Conservation (phyloP, 1,140 invertebrate genomes). For the Thaumatotibia leucotreta region DNA sequence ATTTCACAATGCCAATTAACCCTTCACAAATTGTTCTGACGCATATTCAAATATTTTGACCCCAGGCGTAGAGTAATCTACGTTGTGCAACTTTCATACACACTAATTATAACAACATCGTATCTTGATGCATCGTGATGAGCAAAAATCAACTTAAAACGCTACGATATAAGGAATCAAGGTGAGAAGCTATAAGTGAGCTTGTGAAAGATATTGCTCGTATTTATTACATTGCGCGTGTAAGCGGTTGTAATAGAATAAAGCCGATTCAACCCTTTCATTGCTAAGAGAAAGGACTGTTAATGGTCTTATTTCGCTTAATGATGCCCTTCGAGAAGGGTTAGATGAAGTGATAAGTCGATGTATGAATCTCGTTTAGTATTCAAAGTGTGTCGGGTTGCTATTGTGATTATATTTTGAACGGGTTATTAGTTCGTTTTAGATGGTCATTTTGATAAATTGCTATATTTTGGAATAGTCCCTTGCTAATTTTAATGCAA, state of each 20-base stretch:
- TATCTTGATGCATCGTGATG: neutral
- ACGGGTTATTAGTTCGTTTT: neutral
- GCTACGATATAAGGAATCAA: neutral
- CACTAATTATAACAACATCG: neutral
- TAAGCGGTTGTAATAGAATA: conserved; percentile 72
- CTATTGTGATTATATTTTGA: neutral
- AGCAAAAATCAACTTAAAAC: neutral
- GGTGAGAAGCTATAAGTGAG: neutral
- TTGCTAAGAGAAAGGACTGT: conserved; percentile 71
- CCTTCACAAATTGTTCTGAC: conserved; percentile 66
- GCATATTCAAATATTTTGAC: conserved; percentile 76
- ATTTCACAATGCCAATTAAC: conserved; percentile 56
- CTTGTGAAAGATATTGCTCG: neutral
- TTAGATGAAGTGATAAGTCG: conserved; percentile 72
- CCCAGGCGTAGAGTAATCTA: conserved; percentile 68
- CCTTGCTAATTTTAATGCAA: neutral
- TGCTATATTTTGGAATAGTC: neutral
- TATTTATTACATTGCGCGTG: conserved; percentile 73
- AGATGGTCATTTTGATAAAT: neutral
- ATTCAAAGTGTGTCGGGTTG: neutral
- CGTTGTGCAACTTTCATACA: conserved; percentile 70
- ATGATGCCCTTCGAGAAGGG: conserved; percentile 62
- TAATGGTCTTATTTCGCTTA: conserved; percentile 75
- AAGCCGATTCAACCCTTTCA: conserved; percentile 72
- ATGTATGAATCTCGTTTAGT: conserved; percentile 48